Conservation (phyloP, 2,888 invertebrate genomes). For the Meandrusa payeni region DNA sequence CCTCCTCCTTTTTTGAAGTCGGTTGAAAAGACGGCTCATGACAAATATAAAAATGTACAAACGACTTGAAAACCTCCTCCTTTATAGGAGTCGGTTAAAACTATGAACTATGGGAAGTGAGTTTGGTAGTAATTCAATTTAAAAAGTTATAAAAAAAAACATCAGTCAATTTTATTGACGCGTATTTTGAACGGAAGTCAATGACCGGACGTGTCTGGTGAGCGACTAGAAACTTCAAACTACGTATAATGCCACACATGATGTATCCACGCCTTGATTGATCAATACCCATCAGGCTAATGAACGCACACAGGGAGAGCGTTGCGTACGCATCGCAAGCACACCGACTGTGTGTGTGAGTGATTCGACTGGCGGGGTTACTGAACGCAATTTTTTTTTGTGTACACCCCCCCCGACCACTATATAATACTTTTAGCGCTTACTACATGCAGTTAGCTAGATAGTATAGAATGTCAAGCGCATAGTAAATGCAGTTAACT, state of each 20-base stretch:
- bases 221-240: neutral
- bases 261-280: constrained; percentile 44
- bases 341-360: constrained; percentile 21
- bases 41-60: no score
- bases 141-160: no score
- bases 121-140: no score
- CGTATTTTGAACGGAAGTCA: constrained; percentile 2
- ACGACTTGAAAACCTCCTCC: no score
- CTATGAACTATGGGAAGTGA: no score
- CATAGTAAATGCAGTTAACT: no score
- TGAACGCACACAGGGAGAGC: constrained; percentile 32
- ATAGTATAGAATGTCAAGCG: no score
- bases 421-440: no score
- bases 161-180: constrained; percentile 1
- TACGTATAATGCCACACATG: constrained; percentile 23
- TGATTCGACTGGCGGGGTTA: constrained; percentile 30
- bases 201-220: constrained; percentile 8
- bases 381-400: constrained; percentile 30
- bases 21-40: no score
- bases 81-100: no score
- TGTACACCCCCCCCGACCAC: constrained; percentile 2
- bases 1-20: no score
- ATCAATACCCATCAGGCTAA: constrained; percentile 42
- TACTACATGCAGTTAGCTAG: constrained; percentile 7
- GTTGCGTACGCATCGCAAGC: constrained; percentile 23